Evolutionary conservation across 1,140 invertebrate species (phyloP).

Genomic region (Gonatopus flavifemur): DNA sequence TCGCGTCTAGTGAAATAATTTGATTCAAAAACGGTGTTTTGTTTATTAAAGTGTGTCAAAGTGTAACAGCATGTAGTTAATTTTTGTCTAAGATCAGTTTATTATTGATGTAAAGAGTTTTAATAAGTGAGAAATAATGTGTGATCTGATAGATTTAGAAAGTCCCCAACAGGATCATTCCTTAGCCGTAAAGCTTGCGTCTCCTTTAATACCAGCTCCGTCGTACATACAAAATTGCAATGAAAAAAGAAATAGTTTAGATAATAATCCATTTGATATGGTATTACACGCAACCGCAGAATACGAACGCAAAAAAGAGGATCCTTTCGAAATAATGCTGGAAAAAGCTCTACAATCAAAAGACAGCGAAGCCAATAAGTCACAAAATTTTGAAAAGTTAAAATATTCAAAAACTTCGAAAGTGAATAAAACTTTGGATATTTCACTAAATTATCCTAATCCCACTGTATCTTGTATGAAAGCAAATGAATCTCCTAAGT

Average conservation of each 20-base stretch:
- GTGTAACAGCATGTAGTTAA: no score
- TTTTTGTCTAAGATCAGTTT: no score
- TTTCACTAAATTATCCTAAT: no score
- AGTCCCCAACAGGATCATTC: conserved; percentile 23
- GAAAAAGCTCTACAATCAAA: conserved; percentile 30
- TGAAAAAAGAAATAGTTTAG: conserved; percentile 28
- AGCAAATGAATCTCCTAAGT: no score
- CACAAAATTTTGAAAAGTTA: no score
- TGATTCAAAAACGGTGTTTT: no score
- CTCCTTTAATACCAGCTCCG: conserved; percentile 40
- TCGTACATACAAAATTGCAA: conserved; percentile 1
- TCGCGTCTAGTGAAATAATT: no score
- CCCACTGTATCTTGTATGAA: no score
- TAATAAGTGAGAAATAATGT: no score
- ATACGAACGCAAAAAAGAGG: conserved; percentile 38
- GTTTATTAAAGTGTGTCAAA: no score
- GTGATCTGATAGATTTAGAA: conserved; percentile 43
- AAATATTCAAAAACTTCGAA: conserved; percentile 25
- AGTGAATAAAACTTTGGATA: conserved; percentile 36
- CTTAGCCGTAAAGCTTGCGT: conserved; percentile 22
- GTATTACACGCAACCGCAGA: conserved; percentile 37
- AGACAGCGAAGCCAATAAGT: not conserved
- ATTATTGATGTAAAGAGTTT: no score
- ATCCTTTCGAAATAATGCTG: conserved; percentile 46
- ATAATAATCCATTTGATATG: conserved; percentile 48